Percentiles rank a stretch among this genome's conserved stretches.
Evolutionary conservation across 2,888 invertebrate genomes (phyloP).

Genomic region (Fragum whitleyi): DNA sequence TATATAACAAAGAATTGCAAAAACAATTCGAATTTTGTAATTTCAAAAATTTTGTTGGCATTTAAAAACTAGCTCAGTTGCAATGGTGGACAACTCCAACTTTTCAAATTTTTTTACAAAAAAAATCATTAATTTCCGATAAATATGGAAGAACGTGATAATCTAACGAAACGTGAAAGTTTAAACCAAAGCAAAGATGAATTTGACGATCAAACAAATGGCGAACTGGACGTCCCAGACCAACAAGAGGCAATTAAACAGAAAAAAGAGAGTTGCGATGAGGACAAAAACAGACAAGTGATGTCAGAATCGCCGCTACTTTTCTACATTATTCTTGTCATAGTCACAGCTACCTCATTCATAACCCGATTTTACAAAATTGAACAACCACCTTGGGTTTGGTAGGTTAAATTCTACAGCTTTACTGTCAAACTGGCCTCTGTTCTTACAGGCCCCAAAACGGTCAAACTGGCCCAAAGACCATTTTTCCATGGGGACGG

Average conservation of each 20-base stretch:
- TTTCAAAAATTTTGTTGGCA: too few species aligned
- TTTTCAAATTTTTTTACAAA: background rate
- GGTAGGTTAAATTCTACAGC: slow-evolving; percentile 88
- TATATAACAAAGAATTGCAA: too few species aligned
- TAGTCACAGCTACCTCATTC: slow-evolving; percentile 87
- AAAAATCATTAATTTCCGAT: background rate
- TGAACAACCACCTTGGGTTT: slow-evolving; percentile 96
- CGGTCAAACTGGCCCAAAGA: too few species aligned
- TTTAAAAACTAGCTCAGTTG: background rate
- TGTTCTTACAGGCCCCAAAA: too few species aligned
- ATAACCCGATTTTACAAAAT: slow-evolving; percentile 95
- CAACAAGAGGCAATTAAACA: background rate
- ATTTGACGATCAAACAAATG: background rate
- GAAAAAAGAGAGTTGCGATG: background rate
- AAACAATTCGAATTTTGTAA: too few species aligned
- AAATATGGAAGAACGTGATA: background rate
- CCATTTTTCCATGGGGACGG: too few species aligned
- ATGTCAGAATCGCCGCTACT: slow-evolving; percentile 8
- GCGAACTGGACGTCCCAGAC: too few species aligned
- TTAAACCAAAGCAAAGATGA: background rate
- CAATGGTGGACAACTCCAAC: background rate
- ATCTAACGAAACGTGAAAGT: background rate
- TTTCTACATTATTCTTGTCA: slow-evolving; percentile 63
- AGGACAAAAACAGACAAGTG: background rate
- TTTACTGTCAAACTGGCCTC: too few species aligned